A percentile compares a stretch with the other conserved stretches of the same genome.
These are phyloP conservation scores for Rhinichthys osculus DNA, from an alignment of 2,797 vertebrate genomes.

Conservation along the genomic window DNA sequence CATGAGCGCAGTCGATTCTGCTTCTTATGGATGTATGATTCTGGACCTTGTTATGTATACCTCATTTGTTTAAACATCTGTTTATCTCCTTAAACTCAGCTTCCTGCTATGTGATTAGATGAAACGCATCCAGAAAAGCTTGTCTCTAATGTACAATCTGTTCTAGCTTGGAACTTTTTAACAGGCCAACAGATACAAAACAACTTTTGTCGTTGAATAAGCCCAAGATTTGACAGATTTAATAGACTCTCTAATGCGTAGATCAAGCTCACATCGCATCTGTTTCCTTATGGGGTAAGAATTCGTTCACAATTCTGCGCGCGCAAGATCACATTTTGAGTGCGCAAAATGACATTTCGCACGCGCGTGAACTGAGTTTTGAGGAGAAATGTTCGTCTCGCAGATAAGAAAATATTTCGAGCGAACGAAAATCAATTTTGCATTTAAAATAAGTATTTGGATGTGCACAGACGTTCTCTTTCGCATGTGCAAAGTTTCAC, in stretches of 20 bases:
- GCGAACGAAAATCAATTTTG: too few species aligned
- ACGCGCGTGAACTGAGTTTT: too few species aligned
- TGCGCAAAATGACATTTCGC: too few species aligned
- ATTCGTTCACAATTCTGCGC: too few species aligned
- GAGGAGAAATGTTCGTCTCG: too few species aligned
- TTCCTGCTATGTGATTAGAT: slow-evolving; percentile 34
- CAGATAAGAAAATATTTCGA: too few species aligned
- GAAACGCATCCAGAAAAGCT: slow-evolving; percentile 15
- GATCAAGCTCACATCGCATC: slow-evolving; percentile 11
- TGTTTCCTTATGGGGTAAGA: too few species aligned
- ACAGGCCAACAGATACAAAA: slow-evolving; percentile 29
- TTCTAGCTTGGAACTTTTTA: slow-evolving; percentile 29
- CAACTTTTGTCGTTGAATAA: neutral
- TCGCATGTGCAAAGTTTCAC: too few species aligned
- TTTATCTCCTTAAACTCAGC: slow-evolving; percentile 44
- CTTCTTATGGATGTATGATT: slow-evolving; percentile 56
- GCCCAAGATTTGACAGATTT: slow-evolving; percentile 34
- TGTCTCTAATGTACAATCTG: slow-evolving; percentile 38
- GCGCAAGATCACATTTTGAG: too few species aligned
- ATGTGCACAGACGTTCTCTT: too few species aligned
- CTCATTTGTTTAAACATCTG: slow-evolving; percentile 65
- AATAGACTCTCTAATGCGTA: slow-evolving; percentile 20
- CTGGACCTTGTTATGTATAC: slow-evolving; percentile 56
- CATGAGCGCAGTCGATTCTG: slow-evolving; percentile 51
- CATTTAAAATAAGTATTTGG: too few species aligned